Percentiles rank a stretch among this genome's conserved stretches.
These are phyloP conservation scores for Aphis craccivora DNA, from an alignment of 1,140 invertebrate genomes.

Conservation along the genomic window DNA sequence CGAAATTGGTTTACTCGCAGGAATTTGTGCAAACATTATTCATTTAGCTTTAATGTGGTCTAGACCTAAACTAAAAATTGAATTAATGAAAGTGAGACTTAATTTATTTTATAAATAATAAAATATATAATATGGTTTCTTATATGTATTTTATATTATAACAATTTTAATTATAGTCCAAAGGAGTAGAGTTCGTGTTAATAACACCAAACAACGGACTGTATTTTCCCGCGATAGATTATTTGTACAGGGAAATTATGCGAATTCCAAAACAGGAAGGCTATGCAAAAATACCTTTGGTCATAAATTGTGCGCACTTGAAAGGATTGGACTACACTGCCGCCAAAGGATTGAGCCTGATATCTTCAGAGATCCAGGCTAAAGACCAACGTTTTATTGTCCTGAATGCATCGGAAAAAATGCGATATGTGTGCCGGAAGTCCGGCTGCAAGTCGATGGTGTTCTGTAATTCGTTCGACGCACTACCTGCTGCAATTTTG, in stretches of 20 bases:
- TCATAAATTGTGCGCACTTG: slow-evolving; percentile 70
- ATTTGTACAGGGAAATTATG: slow-evolving; percentile 60
- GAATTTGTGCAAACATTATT: slow-evolving; percentile 69
- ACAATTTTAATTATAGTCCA: slow-evolving; percentile 38
- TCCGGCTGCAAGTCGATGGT: slow-evolving; percentile 21
- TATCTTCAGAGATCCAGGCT: slow-evolving; percentile 27
- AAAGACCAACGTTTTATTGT: slow-evolving; percentile 24
- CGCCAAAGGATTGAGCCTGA: slow-evolving; percentile 65
- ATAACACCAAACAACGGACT: slow-evolving; percentile 71
- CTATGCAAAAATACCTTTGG: slow-evolving; percentile 72
- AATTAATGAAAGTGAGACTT: slow-evolving; percentile 64
- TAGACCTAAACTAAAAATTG: slow-evolving; percentile 64
- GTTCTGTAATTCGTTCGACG: slow-evolving; percentile 30
- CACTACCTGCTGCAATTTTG: not conserved
- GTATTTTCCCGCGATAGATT: slow-evolving; percentile 73
- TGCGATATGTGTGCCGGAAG: slow-evolving; percentile 25
- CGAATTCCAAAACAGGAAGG: slow-evolving; percentile 72
- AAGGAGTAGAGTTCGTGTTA: slow-evolving; percentile 66
- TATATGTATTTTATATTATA: not conserved
- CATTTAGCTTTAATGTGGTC: slow-evolving; percentile 70
- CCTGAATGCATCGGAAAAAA: slow-evolving; percentile 32
- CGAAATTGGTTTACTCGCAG: slow-evolving; percentile 75
- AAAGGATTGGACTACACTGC: slow-evolving; percentile 73
- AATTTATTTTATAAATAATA: not conserved
- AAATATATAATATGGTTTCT: not conserved